A percentile compares a stretch with the other conserved stretches of the same genome.
phyloP scores from a whole-genome alignment of 2,888 invertebrate genomes.

The Epinotia bilunana region DNA sequence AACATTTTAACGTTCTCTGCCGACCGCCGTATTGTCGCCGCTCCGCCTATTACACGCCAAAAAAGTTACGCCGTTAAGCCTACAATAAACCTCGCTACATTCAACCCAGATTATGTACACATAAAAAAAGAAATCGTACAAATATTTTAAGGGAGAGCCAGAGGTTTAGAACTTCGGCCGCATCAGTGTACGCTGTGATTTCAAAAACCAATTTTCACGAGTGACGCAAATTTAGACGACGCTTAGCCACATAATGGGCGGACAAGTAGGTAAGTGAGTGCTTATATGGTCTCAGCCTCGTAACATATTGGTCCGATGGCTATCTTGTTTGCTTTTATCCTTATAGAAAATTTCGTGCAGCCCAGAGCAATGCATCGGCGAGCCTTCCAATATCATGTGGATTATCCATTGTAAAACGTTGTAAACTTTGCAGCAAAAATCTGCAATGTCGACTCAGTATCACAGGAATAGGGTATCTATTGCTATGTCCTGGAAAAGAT shows the following conservation, averaged over 20 bases:
- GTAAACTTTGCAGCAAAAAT: conserved; percentile 61
- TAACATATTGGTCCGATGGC: conserved; percentile 76
- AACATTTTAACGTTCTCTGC: conserved; percentile 73
- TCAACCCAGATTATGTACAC: conserved; percentile 36
- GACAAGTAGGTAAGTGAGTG: conserved; percentile 49
- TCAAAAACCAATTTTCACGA: conserved; percentile 58
- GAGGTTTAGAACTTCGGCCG: conserved; percentile 63
- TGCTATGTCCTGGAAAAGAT: conserved; percentile 62
- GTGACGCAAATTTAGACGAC: conserved; percentile 54
- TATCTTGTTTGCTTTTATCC: conserved; percentile 84
- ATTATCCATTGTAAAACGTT: conserved; percentile 78
- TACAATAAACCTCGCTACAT: conserved; percentile 48
- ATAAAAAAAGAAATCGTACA: conserved; percentile 55
- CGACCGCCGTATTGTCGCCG: conserved; percentile 69
- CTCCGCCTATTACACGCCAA: conserved; percentile 68
- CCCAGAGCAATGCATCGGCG: conserved; percentile 80
- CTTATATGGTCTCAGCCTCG: conserved; percentile 57
- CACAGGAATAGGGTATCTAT: conserved; percentile 57
- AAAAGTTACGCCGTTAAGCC: conserved; percentile 62
- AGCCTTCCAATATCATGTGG: conserved; percentile 82
- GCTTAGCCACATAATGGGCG: conserved; percentile 48
- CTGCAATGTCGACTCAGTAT: conserved; percentile 60
- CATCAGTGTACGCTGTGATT: conserved; percentile 53
- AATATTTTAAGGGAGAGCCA: conserved; percentile 65
- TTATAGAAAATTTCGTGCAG: conserved; percentile 84